These are phyloP conservation scores for Palythoa grandiflora DNA, from an alignment of 92 coral and sea anemone genomes.

Conservation along the genomic window DNA sequence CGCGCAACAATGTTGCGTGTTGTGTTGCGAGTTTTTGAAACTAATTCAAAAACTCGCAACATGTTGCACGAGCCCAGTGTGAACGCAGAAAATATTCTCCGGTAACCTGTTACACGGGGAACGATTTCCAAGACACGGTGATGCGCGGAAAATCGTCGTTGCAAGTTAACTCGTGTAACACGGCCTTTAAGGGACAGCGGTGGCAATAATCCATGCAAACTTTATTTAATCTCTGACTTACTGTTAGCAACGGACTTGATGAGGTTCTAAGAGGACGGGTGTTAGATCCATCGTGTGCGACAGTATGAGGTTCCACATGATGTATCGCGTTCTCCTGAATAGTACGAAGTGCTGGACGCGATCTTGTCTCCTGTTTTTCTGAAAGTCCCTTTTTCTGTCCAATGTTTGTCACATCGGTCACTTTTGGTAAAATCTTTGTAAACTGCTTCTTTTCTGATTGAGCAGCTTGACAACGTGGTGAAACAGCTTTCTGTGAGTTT, in stretches of 20 bases:
- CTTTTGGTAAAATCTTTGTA: constrained; percentile 28
- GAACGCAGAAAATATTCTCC: too few species aligned
- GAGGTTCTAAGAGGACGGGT: not conserved
- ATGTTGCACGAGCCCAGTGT: too few species aligned
- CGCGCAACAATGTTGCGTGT: too few species aligned
- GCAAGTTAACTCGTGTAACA: too few species aligned
- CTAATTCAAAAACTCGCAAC: too few species aligned
- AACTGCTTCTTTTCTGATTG: not conserved
- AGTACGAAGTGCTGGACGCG: constrained; percentile 8
- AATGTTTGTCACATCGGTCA: not conserved
- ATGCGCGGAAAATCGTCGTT: too few species aligned
- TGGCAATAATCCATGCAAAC: too few species aligned
- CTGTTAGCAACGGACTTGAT: constrained; percentile 29
- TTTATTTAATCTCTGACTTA: constrained; percentile 1
- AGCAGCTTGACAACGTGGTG: not conserved
- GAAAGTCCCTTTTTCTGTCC: not conserved
- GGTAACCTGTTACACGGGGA: too few species aligned
- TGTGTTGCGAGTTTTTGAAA: too few species aligned
- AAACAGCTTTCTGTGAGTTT: not conserved
- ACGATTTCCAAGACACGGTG: too few species aligned
- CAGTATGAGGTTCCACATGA: not conserved
- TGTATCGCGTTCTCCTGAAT: constrained; percentile 18
- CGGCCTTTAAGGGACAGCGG: too few species aligned
- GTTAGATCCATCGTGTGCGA: not conserved
- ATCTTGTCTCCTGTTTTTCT: not conserved